Conservation (phyloP, 2,797 vertebrate genomes). For the Sparus aurata region DNA sequence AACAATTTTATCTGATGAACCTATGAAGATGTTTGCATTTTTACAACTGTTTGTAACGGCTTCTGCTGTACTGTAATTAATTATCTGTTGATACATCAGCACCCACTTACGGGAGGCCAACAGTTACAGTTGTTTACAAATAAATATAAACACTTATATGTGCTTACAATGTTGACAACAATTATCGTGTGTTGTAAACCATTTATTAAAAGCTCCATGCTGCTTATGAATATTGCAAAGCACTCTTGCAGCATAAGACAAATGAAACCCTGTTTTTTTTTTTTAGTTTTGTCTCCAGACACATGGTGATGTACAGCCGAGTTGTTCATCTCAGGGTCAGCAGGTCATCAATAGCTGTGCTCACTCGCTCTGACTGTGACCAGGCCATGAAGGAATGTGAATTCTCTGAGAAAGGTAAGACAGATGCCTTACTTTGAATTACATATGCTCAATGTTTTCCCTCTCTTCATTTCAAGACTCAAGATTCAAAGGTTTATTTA, state of each 20-base stretch:
- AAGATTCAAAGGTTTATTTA: neutral
- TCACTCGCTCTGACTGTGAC: conserved; percentile 35
- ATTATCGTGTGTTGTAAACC: neutral
- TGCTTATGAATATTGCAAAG: neutral
- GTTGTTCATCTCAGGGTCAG: conserved; percentile 54
- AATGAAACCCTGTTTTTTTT: too few species aligned
- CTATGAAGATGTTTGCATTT: neutral
- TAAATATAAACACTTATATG: neutral
- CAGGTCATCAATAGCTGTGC: conserved; percentile 38
- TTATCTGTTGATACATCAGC: neutral
- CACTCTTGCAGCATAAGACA: too few species aligned
- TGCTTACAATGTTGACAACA: neutral
- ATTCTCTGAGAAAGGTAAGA: conserved; percentile 81
- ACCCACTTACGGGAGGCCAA: neutral
- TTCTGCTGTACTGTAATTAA: neutral
- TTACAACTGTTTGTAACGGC: neutral
- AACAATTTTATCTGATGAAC: neutral
- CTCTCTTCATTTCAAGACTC: too few species aligned
- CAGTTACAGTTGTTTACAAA: neutral
- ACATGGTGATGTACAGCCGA: conserved; percentile 64
- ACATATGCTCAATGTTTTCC: too few species aligned
- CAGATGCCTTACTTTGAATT: neutral
- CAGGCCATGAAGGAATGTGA: conserved; percentile 65
- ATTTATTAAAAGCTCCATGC: neutral
- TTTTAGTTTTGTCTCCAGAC: conserved; percentile 40